Evolutionary conservation across 64 coral and sea anemone species (phyloP).

Genomic region (Montipora foliosa): DNA sequence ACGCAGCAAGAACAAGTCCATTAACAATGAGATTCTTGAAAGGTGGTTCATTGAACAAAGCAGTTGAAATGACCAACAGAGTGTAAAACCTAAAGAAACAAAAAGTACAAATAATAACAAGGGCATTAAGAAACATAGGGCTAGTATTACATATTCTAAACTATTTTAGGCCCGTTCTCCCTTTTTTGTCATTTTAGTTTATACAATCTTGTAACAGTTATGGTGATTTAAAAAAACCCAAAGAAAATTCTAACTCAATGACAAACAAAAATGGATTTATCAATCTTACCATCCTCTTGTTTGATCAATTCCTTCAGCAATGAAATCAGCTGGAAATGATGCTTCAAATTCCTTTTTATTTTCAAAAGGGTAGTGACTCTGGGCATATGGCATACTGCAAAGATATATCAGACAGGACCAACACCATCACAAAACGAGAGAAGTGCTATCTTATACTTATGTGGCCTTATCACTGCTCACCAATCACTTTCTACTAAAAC

Average conservation of each 20-base stretch:
- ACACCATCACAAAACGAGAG: not conserved
- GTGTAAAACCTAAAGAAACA: conserved; percentile 91
- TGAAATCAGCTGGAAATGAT: conserved; percentile 98
- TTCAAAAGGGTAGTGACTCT: conserved; percentile 97
- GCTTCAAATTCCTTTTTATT: conserved; percentile 88
- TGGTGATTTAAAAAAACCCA: not conserved
- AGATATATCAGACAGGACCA: not conserved
- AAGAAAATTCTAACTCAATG: not conserved
- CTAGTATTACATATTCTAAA: no score
- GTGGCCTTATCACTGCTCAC: no score
- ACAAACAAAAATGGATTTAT: not conserved
- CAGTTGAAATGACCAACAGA: conserved; percentile 94
- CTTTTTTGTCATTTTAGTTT: no score
- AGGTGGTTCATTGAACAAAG: conserved; percentile 96
- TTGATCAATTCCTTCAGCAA: conserved; percentile 99
- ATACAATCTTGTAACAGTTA: no score
- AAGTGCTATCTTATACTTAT: no score
- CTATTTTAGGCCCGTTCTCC: no score
- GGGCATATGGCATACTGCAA: conserved; percentile 97
- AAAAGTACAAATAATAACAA: not conserved
- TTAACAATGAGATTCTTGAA: conserved; percentile 99
- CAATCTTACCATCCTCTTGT: conserved; percentile 94
- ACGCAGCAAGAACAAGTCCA: conserved; percentile 97
- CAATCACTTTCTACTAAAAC: no score
- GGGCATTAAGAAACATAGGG: no score